Conservation (phyloP, 2,797 vertebrate species). For the Pyrocephalus nanus region DNA sequence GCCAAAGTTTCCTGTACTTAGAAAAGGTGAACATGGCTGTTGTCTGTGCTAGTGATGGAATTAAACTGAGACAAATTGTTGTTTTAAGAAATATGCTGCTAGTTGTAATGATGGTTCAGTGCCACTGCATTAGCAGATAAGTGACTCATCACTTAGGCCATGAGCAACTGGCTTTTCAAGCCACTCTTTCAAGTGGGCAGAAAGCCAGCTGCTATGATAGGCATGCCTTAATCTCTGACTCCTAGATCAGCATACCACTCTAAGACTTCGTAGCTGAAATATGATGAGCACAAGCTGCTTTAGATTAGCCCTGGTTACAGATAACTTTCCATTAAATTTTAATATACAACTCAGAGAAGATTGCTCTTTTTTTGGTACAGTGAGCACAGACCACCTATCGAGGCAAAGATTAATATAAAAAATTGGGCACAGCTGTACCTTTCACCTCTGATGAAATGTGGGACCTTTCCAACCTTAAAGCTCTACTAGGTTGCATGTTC, state of each 20-base stretch:
- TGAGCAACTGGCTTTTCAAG: neutral
- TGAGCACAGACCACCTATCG: neutral
- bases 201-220: neutral
- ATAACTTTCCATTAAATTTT: neutral
- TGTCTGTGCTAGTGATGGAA: neutral
- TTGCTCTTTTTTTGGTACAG: neutral
- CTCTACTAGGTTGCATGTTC: neutral
- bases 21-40: neutral
- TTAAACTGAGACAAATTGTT: neutral
- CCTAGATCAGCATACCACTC: neutral
- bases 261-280: neutral
- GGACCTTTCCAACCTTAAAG: neutral
- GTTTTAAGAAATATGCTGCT: neutral
- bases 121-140: neutral
- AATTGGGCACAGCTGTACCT: neutral
- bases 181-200: neutral
- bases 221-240: neutral
- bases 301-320: neutral
- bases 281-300: neutral
- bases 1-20: neutral
- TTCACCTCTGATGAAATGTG: neutral
- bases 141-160: neutral
- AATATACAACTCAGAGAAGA: neutral
- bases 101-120: neutral
- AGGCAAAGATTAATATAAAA: neutral